Evolutionary conservation across 2,797 vertebrate species (phyloP), one percentile per base, ranked within the genome.

Genomic region (Passerculus sandwichensis): DNA sequence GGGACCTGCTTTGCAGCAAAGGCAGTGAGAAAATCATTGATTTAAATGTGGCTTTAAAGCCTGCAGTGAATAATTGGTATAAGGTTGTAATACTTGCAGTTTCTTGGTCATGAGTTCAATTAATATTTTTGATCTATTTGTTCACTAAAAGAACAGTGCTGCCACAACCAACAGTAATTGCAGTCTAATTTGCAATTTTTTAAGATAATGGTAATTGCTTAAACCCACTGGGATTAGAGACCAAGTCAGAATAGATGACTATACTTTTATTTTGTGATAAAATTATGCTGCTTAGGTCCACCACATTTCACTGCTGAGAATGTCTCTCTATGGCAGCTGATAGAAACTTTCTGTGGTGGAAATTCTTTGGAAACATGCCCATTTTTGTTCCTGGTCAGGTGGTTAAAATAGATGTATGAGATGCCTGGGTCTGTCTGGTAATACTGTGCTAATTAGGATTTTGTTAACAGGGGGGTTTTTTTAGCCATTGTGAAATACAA

Each of bases 51-150:
- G 6, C 81, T 83, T 92, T 64, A 91, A 93, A 87, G 44, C 50
- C 66, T 78, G 40, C 32, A 57, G 50, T 42, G 75, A 88, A 40
- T 80, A 89, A 88, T 57, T 83, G 57, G 38, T 61, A 30, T 62
- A 56, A 60, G 78, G 30, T 74, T 77, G 30, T 91, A 93, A 83
- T 77, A 54, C 26, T 61, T 83, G 45, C 42, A 62, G 38, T 67
- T 91, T 75, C 50, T 80, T 77, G 32, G 65, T 93, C 72, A 19
- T 92, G 23, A 91, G 89, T 96, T 91, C 57, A 91, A 85, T 95
- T 95, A 94, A 83, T 93, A 88, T 70, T 95, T 93, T 91, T 96
- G 45, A 89, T 91, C 69, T 92, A 36, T 94, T 92, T 94, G 56
- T 79, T 94, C 93, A 59, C 69, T 71, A 51, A 71, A 92, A 91